Conservation (phyloP, 1,140 invertebrate genomes). For the Nasonia giraulti region DNA sequence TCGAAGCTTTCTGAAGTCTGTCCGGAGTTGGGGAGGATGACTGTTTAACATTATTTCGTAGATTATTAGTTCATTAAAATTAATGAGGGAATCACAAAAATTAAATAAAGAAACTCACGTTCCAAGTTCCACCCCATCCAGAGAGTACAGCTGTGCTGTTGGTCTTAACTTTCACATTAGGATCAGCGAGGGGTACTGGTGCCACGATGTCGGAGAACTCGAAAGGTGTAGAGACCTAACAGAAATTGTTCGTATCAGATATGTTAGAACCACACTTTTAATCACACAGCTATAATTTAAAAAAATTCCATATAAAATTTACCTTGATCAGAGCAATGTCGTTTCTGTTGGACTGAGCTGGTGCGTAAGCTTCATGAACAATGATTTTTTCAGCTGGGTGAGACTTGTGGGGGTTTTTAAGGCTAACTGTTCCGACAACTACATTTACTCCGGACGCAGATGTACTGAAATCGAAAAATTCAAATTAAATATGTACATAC, state of each 20-base stretch:
- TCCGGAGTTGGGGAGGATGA: not conserved
- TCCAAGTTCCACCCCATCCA: not conserved
- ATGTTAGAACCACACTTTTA: too few species aligned
- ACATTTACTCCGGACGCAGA: not conserved
- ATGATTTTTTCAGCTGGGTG: not conserved
- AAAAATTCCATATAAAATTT: not conserved
- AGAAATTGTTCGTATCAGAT: not conserved
- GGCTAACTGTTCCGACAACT: not conserved
- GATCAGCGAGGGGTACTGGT: not conserved
- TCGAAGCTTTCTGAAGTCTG: slow-evolving; percentile 4
- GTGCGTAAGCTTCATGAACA: not conserved
- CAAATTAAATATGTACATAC: not conserved
- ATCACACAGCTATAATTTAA: too few species aligned
- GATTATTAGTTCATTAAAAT: not conserved
- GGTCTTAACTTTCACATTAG: not conserved
- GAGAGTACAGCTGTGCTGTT: slow-evolving; percentile 1
- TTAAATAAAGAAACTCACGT: not conserved
- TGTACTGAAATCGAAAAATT: not conserved
- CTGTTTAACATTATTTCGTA: not conserved
- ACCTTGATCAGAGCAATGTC: slow-evolving; percentile 5
- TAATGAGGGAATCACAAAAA: not conserved
- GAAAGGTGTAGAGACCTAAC: not conserved
- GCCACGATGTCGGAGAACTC: not conserved
- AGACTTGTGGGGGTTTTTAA: not conserved
- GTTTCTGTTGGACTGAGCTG: not conserved